Base-by-base conservation (phyloP, 2,113 vertebrate species). In the Lepisosteus oculatus region DNA sequence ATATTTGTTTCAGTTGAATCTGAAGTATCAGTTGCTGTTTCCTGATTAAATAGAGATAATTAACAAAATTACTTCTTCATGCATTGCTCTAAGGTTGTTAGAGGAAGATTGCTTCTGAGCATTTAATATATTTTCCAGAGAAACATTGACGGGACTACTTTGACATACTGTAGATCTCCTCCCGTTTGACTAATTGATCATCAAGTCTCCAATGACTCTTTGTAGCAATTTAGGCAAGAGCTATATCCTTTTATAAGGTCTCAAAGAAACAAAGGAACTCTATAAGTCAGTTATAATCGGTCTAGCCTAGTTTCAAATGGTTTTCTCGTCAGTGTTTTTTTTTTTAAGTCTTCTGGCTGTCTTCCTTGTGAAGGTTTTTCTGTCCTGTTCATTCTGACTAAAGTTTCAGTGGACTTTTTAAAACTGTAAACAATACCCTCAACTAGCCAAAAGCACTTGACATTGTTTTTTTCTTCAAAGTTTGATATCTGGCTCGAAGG, bases 231-330 rank as follows among this genome's bases (percentile, higher is more conserved):
- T 41, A 42, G 55, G 70, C 66, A 69, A 42, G 41, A 59, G 29
- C 44, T 41, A 29, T 70, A 72, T 80, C 72, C 68, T 42, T 74
- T 82, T 79, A 79, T 75, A 78, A 72, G 72, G 75, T 79, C 74
- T 82, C 70, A 66, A 74, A 71, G 77, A 76, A 72, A 59, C 75
- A 9, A 72, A 65, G 72, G 69, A 69, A 56, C 69, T 72, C 70
- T 75, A 78, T 76, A 84, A 73, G 82, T 81, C 80, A 80, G 71
- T 81, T 77, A 59, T 67, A 84, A 84, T 29, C 84, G 81, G 78
- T 67, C 75, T 15, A 56, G 14, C 5, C 29, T 51, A 51, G 9
- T 51, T 51, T 51, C 79, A 71, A 80, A 82, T 80, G 74, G 69
- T 81, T 79, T 77, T 71, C 72, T 76, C 76, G 70, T 83, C 76